A percentile compares a stretch with the other conserved stretches of the same genome.
These are phyloP conservation scores for Abrostola tripartita DNA, from an alignment of 2,888 invertebrate genomes.

Conservation along the genomic window DNA sequence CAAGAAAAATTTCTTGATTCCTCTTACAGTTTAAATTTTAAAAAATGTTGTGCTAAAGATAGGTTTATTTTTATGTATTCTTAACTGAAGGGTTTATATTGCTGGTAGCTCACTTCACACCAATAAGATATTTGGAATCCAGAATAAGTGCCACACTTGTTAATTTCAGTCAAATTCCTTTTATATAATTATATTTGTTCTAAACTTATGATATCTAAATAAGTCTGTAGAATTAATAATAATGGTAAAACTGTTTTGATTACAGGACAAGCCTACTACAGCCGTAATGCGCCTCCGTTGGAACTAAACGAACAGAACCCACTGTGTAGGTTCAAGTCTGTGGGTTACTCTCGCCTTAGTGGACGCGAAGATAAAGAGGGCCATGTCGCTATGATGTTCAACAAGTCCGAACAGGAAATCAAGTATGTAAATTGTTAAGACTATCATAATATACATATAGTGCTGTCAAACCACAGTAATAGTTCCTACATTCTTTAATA, in stretches of 20 bases:
- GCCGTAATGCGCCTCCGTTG: slow-evolving; percentile 92
- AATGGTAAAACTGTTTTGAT: slow-evolving; percentile 24
- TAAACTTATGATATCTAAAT: background rate
- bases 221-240: slow-evolving; percentile 4
- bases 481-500: background rate
- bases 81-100: too few species aligned
- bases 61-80: too few species aligned
- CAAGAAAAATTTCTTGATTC: too few species aligned
- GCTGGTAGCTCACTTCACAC: too few species aligned
- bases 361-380: slow-evolving; percentile 97
- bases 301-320: slow-evolving; percentile 96
- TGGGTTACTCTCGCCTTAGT: slow-evolving; percentile 96
- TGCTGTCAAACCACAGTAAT: background rate
- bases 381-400: slow-evolving; percentile 94
- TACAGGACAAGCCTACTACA: slow-evolving; percentile 93
- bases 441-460: background rate
- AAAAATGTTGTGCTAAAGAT: too few species aligned
- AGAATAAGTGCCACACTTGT: too few species aligned
- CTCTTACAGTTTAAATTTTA: too few species aligned
- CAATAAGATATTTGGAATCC: too few species aligned
- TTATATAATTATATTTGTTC: background rate
- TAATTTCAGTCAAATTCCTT: background rate
- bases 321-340: slow-evolving; percentile 97
- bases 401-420: slow-evolving; percentile 93
- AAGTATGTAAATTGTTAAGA: slow-evolving; percentile 84